A percentile compares a stretch with the other conserved stretches of the same genome.
These are phyloP conservation scores for Serilophus lunatus DNA, from an alignment of 2,113 vertebrate genomes.

Conservation along the genomic window DNA sequence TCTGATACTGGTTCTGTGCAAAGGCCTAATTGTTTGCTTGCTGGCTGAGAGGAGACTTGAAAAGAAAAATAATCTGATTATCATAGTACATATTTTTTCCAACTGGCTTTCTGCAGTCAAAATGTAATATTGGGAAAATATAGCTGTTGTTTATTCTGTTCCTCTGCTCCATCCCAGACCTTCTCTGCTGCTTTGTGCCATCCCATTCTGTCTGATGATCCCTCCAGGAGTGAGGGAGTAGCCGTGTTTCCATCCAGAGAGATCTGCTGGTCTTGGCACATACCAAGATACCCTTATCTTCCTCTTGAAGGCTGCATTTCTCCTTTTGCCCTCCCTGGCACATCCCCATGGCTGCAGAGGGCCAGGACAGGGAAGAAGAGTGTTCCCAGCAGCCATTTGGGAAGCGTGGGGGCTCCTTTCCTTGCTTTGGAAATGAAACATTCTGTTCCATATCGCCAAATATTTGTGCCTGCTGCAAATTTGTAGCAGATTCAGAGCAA, in stretches of 20 bases:
- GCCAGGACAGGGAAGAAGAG: neutral
- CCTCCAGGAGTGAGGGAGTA: neutral
- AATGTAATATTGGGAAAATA: neutral
- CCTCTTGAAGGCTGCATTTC: neutral
- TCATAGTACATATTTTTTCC: neutral
- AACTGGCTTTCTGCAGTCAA: neutral
- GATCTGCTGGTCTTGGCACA: neutral
- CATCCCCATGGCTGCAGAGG: no score
- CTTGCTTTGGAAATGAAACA: neutral
- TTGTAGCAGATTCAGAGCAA: neutral
- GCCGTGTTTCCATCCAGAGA: neutral
- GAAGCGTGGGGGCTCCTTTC: neutral
- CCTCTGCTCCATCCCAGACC: neutral
- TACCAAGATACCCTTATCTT: neutral
- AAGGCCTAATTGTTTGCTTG: constrained; percentile 2
- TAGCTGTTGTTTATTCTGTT: neutral
- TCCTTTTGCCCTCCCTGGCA: neutral
- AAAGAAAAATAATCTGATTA: neutral
- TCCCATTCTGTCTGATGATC: neutral
- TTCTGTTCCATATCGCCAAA: neutral
- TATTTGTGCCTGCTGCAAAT: neutral
- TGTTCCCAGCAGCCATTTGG: neutral
- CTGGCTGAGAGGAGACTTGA: neutral
- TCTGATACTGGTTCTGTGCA: neutral
- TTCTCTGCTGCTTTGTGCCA: neutral